A percentile compares a stretch with the other conserved stretches of the same genome.
Conservation (phyloP, 2,113 vertebrate species). For the Chrysemys picta region DNA sequence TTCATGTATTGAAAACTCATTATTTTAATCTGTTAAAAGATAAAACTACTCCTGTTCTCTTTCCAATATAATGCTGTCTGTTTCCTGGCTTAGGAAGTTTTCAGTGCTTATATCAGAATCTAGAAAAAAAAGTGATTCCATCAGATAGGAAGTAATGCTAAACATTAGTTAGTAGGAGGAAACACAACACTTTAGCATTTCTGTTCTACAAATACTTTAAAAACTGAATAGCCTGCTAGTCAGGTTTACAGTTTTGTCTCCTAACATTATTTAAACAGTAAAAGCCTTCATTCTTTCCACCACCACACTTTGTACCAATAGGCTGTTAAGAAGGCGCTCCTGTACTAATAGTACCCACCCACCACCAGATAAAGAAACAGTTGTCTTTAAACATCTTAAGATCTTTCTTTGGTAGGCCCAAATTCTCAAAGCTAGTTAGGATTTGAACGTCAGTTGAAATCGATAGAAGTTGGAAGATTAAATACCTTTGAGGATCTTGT, state of each 20-base stretch:
- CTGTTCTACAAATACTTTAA: not conserved
- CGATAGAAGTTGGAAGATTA: not conserved
- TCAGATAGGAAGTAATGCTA: not conserved
- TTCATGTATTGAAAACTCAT: not conserved
- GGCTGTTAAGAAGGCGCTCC: too few species aligned
- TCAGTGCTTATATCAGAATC: not conserved
- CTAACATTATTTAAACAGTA: not conserved
- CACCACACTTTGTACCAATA: not conserved
- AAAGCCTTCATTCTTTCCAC: not conserved
- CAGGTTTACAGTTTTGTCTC: not conserved
- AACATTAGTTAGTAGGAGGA: not conserved
- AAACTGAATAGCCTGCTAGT: not conserved
- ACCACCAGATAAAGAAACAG: too few species aligned
- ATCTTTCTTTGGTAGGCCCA: too few species aligned
- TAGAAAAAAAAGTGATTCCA: not conserved
- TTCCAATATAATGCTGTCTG: not conserved
- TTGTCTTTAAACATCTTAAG: too few species aligned
- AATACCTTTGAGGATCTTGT: not conserved
- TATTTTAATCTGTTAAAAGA: not conserved
- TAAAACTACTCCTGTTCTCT: slow-evolving; percentile 2
- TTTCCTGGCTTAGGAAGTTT: not conserved
- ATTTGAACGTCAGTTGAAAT: not conserved
- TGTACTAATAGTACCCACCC: too few species aligned
- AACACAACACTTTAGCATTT: not conserved
- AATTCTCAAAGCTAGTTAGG: not conserved